Conservation (phyloP, 2,113 vertebrate species). For the Syrmaticus mikado region DNA sequence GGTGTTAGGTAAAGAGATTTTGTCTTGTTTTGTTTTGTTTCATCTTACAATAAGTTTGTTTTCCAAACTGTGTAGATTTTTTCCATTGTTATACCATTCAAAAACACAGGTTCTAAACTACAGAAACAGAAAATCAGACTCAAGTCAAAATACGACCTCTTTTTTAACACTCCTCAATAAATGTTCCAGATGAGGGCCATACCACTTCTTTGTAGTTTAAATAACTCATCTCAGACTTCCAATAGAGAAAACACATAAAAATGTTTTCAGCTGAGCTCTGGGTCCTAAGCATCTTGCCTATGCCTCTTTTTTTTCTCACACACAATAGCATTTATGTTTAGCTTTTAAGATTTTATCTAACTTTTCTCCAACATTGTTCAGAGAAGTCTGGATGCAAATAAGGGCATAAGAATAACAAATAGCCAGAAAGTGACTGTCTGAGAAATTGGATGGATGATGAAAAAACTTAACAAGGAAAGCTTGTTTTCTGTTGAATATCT, state of each 20-base stretch:
- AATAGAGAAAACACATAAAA: neutral
- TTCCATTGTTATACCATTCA: neutral
- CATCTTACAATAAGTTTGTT: neutral
- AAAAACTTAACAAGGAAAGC: neutral
- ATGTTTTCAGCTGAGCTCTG: neutral
- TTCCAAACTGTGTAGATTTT: neutral
- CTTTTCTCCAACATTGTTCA: neutral
- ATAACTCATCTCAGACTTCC: neutral
- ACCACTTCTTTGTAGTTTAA: neutral
- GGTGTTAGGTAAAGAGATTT: neutral
- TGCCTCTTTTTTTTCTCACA: neutral
- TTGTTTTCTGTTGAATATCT: neutral
- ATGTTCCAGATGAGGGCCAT: neutral
- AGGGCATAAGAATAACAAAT: neutral
- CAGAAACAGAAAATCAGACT: neutral
- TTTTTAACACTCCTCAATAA: neutral
- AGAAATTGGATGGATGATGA: neutral
- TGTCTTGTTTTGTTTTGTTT: fast-evolving
- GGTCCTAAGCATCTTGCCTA: neutral
- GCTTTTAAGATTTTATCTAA: neutral
- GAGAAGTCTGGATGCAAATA: neutral
- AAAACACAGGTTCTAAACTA: neutral
- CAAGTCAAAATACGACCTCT: fast-evolving
- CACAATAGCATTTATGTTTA: neutral
- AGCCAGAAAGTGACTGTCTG: neutral